These are phyloP conservation scores for Corythaixoides concolor DNA, from an alignment of 2,113 vertebrate genomes.

Conservation along the genomic window DNA sequence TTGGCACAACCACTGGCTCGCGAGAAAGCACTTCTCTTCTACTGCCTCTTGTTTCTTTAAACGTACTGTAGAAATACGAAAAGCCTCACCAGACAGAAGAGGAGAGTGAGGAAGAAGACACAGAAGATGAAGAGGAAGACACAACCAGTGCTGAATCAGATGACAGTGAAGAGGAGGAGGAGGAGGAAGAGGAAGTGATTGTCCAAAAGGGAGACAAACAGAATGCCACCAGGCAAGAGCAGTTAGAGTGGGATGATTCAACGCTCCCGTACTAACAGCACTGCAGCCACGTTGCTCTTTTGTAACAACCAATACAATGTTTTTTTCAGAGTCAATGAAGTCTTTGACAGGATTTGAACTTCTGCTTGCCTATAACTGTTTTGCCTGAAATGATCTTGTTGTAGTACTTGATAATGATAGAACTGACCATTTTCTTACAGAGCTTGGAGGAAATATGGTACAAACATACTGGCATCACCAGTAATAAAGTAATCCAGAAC, in stretches of 20 bases:
- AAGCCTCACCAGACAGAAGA: slow-evolving; percentile 79
- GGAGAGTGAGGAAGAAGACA: slow-evolving; percentile 85
- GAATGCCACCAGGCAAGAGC: slow-evolving; percentile 78
- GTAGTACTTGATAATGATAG: slow-evolving; percentile 10
- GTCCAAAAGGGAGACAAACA: slow-evolving; percentile 77
- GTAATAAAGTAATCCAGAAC: background rate
- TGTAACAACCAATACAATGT: slow-evolving; percentile 72
- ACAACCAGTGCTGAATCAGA: slow-evolving; percentile 90
- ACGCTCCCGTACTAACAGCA: slow-evolving; percentile 82
- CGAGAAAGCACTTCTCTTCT: background rate
- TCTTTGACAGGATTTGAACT: slow-evolving; percentile 67
- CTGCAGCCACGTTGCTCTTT: slow-evolving; percentile 58
- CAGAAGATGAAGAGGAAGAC: slow-evolving; percentile 85
- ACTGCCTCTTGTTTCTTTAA: background rate
- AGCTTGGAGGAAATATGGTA: background rate
- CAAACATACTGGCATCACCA: background rate
- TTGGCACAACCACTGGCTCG: background rate
- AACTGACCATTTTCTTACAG: slow-evolving; percentile 7
- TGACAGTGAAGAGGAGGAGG: slow-evolving; percentile 85
- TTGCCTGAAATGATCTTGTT: slow-evolving; percentile 37
- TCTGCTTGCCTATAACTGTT: slow-evolving; percentile 48
- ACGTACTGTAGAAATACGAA: slow-evolving; percentile 80
- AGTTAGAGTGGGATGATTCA: slow-evolving; percentile 89
- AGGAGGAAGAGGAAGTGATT: slow-evolving; percentile 76
- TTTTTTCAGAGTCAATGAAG: slow-evolving; percentile 64